Percentiles rank a stretch among this genome's conserved stretches.
phyloP scores from a whole-genome alignment of 2,113 vertebrate genomes.

The Columba janthina region DNA sequence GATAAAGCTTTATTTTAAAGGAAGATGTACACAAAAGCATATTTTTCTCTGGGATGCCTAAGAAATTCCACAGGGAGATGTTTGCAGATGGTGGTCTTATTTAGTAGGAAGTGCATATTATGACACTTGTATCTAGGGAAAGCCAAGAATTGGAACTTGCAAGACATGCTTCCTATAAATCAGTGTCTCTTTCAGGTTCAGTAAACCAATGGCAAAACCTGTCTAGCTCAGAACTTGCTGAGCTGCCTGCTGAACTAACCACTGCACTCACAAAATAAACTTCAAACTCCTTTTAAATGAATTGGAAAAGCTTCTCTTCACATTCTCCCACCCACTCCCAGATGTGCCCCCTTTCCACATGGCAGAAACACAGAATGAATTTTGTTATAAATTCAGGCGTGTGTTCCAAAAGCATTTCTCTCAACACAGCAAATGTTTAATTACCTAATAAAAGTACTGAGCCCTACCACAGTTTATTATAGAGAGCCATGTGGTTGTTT shows the following conservation, averaged over 20 bases:
- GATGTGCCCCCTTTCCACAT: slow-evolving; percentile 21
- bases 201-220: slow-evolving; percentile 28
- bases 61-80: not conserved
- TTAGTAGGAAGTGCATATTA: slow-evolving; percentile 39
- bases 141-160: slow-evolving; percentile 63
- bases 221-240: slow-evolving; percentile 9
- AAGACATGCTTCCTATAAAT: slow-evolving; percentile 44
- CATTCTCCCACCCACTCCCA: not conserved
- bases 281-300: slow-evolving; percentile 25
- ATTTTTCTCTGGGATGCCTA: slow-evolving; percentile 26
- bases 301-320: slow-evolving; percentile 23
- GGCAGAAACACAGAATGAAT: slow-evolving; percentile 32
- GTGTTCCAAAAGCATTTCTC: slow-evolving; percentile 30
- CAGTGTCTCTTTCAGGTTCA: slow-evolving; percentile 52
- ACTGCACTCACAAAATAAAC: slow-evolving; percentile 18
- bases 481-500: slow-evolving; percentile 44
- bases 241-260: slow-evolving; percentile 18
- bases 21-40: not conserved
- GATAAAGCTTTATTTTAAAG: slow-evolving; percentile 37
- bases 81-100: slow-evolving; percentile 53
- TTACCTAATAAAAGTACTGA: slow-evolving; percentile 59
- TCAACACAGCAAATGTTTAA: slow-evolving; percentile 21
- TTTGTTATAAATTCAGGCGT: slow-evolving; percentile 30
- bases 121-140: slow-evolving; percentile 35
- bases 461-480: slow-evolving; percentile 62